phyloP scores from a whole-genome alignment of 1,140 invertebrate genomes.

The Galleria mellonella region DNA sequence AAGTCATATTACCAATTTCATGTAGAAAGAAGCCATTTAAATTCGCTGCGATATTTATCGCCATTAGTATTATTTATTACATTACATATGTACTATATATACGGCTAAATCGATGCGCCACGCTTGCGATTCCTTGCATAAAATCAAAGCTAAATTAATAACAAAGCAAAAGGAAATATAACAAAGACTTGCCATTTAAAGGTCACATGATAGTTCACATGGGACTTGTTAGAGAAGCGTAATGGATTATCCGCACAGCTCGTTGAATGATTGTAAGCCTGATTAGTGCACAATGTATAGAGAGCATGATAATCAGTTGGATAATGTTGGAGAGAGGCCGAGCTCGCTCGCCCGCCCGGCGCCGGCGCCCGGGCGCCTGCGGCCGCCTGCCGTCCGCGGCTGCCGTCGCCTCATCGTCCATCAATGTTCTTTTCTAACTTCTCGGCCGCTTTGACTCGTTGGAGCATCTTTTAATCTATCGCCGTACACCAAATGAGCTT shows the following conservation, averaged over 20 bases:
- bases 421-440: constrained; percentile 44
- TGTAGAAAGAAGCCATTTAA: neutral
- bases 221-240: constrained; percentile 60
- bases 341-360: constrained; percentile 24
- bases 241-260: constrained; percentile 63
- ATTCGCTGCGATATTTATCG: no score
- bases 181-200: constrained; percentile 32
- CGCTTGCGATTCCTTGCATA: constrained; percentile 68
- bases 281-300: constrained; percentile 55
- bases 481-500: constrained; percentile 43
- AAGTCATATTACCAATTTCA: constrained; percentile 31
- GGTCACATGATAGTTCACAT: constrained; percentile 42
- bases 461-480: constrained; percentile 35
- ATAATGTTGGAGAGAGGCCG: constrained; percentile 20
- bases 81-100: constrained; percentile 1
- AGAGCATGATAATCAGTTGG: constrained; percentile 46
- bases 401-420: constrained; percentile 22
- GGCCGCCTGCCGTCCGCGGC: constrained; percentile 26
- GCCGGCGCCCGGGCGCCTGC: constrained; percentile 24
- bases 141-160: constrained; percentile 47
- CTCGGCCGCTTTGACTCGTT: constrained; percentile 34
- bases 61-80: neutral
- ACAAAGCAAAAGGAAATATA: constrained; percentile 72
- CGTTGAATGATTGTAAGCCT: constrained; percentile 69
- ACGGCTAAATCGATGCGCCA: constrained; percentile 15